Evolutionary conservation across 2,888 invertebrate genomes (phyloP).

Genomic region (Acrobasis repandana): DNA sequence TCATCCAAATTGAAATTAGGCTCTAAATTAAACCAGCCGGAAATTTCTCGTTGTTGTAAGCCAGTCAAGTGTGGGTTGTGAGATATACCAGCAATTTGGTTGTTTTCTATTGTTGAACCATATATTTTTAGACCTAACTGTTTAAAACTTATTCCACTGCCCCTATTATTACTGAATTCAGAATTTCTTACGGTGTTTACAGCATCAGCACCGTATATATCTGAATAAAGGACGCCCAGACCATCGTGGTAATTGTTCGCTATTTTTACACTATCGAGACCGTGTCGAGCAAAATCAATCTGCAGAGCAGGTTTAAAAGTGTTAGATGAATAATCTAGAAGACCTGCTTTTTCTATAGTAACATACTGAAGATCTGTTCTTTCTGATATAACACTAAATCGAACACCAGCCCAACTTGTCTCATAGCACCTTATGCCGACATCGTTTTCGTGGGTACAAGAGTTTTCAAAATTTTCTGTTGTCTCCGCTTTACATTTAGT

Average conservation of each 20-base stretch:
- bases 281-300: conserved; percentile 92
- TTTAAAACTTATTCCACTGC: conserved; percentile 95
- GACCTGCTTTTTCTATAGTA: conserved; percentile 95
- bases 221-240: conserved; percentile 95
- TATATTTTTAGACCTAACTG: conserved; percentile 92
- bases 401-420: conserved; percentile 96
- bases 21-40: conserved; percentile 94
- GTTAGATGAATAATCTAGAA: conserved; percentile 95
- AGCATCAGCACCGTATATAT: conserved; percentile 93
- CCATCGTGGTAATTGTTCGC: conserved; percentile 96
- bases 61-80: conserved; percentile 95
- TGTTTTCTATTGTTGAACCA: conserved; percentile 91
- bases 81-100: conserved; percentile 93
- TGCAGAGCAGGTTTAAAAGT: conserved; percentile 94
- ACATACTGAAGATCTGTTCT: conserved; percentile 93
- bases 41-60: conserved; percentile 93
- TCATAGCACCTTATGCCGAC: conserved; percentile 95
- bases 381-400: conserved; percentile 94
- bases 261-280: conserved; percentile 91
- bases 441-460: conserved; percentile 93
- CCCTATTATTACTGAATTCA: conserved; percentile 91
- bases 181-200: conserved; percentile 92
- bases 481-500: conserved; percentile 93
- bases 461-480: conserved; percentile 91
- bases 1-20: conserved; percentile 86